Percentiles rank a stretch among this genome's conserved stretches.
Conservation (phyloP, 1,140 invertebrate genomes). For the Tribolium castaneum region DNA sequence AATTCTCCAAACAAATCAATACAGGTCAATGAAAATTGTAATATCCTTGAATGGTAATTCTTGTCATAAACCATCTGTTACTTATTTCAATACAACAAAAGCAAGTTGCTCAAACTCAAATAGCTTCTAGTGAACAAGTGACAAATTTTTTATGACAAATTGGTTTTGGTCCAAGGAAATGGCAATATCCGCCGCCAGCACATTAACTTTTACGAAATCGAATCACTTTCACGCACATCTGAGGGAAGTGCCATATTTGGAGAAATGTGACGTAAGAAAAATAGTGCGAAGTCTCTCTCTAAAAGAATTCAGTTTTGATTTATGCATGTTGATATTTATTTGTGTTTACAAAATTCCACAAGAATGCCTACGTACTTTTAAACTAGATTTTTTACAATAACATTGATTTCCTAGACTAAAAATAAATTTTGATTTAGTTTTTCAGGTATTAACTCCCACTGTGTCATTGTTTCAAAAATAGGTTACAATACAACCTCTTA, state of each 20-base stretch:
- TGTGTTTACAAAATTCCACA: background rate
- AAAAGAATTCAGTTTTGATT: constrained; percentile 16
- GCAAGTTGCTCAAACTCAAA: background rate
- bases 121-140: background rate
- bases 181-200: constrained; percentile 6
- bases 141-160: constrained; percentile 1
- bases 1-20: constrained; percentile 28
- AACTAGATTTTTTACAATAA: no score
- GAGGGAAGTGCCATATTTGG: constrained; percentile 22
- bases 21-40: constrained; percentile 17
- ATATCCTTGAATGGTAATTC: constrained; percentile 12
- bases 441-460: no score
- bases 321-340: background rate
- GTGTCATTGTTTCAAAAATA: no score
- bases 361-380: background rate
- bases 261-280: constrained; percentile 10
- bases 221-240: constrained; percentile 33
- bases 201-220: constrained; percentile 21
- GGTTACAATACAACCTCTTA: no score
- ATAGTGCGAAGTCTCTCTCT: no score
- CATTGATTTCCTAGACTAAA: no score
- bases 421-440: no score
- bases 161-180: background rate
- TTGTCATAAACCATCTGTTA: constrained; percentile 17
- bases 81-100: background rate